These are phyloP conservation scores for Thryonomys swinderianus DNA, from an alignment of 2,113 vertebrate species.

Conservation along the genomic window DNA sequence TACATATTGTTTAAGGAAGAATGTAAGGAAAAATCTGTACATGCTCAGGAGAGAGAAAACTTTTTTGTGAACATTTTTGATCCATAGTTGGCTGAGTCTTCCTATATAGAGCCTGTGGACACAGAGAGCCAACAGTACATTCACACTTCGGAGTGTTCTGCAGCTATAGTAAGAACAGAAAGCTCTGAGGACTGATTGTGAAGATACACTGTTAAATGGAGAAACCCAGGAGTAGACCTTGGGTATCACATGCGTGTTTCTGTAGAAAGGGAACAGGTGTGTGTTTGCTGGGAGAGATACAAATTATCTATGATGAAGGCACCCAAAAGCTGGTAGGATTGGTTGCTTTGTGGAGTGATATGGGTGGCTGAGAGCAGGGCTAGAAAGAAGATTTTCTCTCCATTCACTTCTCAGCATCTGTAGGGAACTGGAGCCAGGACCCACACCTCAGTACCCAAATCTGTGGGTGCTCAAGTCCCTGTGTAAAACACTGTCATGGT, in stretches of 20 bases:
- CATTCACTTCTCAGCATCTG: not conserved
- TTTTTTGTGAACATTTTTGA: not conserved
- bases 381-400: not conserved
- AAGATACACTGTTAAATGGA: not conserved
- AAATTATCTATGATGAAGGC: conserved; percentile 39
- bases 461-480: not conserved
- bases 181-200: not conserved
- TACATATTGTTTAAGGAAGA: not conserved
- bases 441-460: not conserved
- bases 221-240: not conserved
- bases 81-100: not conserved
- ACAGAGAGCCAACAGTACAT: not conserved
- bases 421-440: not conserved
- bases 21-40: not conserved
- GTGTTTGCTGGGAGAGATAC: not conserved
- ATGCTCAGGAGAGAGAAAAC: not conserved
- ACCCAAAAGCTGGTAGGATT: not conserved
- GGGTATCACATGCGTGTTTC: too few species aligned
- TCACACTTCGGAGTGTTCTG: conserved; percentile 27
- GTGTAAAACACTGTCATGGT: not conserved
- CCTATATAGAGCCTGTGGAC: not conserved
- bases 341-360: not conserved
- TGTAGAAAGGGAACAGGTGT: not conserved
- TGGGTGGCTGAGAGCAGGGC: not conserved
- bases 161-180: conserved; percentile 32